Evolutionary conservation across 2,888 invertebrate species (phyloP), one percentile per base, ranked within the genome.

Genomic region (Orchestes rusci): DNA sequence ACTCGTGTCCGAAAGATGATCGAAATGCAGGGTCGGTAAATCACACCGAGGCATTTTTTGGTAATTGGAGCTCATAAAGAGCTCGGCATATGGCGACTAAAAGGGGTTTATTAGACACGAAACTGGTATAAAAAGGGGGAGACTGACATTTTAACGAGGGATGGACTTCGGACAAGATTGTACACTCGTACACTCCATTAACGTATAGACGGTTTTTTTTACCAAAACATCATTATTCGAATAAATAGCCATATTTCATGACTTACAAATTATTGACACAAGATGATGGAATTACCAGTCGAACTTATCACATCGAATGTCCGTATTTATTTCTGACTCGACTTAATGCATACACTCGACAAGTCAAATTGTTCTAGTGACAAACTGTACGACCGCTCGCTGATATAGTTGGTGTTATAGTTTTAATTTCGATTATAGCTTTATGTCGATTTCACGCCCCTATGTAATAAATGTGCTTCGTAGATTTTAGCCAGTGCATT

Each of bases 311-410:
- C 34, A 31, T 38, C 39, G 37, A 34, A 32, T 39, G 39, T 33
- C 36, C 40, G 47, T 57, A 43, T n/a, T n/a, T 63, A 63, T 63
- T 63, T 63, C 62, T 56, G 61, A 59, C 60, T 55, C 48, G 50
- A 54, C 57, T 62, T 66, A 66, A 65, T 65, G 65, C 64, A 65
- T 63, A 53, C 63, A 62, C 63, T 66, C 64, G 59, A 64, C 65
- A 64, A 62, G 59, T 65, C 60, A 58, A 57, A 63, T 63, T 59
- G 59, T 62, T 63, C 63, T 64, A 62, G 63, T 63, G 65, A 65
- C 65, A 63, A n/a, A 61, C 55, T 56, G 56, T 52, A 56, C 57
- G 52, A 52, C 51, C 50, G n/a, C 61, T 59, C 58, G 62, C 56
- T 20, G 51, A 51, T 54, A 59, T 61, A 56, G 60, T 62, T 60